Evolutionary conservation across 2,797 vertebrate species (phyloP), one percentile per base, ranked within the genome.

Genomic region (Aphelocoma californica): DNA sequence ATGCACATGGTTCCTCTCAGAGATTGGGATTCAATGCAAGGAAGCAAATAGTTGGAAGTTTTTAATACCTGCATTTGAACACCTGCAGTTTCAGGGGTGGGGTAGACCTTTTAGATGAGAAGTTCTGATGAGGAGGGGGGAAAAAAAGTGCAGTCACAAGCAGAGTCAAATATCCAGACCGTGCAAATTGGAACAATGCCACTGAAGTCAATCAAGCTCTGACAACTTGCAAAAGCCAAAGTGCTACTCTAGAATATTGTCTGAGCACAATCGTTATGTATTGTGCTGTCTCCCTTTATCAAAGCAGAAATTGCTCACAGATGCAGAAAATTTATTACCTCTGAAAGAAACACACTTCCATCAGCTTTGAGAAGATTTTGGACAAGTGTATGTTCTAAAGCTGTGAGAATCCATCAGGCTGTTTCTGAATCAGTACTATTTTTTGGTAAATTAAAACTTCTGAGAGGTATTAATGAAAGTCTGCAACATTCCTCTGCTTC

Each of bases 181-280:
- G 25, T 18, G 44, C 18, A 89, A 83, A 87, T 44, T 86, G 81
- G 65, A 91, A 72, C n/a, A 75, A 53, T 24, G 42, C 29, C 5
- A 1, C 32, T 57, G 24, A 71, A 86, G 79, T 86, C 92, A 96
- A 18, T 90, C 70, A 83, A 78, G 34, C 36, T 84, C 66, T 86
- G 89, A 90, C 89, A 89, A 62, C 24, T 62, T 62, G 36, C 36
- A 91, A 92, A 92, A 86, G 48, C 40, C 64, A 90, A 89, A 73
- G 12, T 83, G 58, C 31, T 70, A 40, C 58, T 95, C 80, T 51
- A 84, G 66, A 96, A 89, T 47, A 64, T 48, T 94, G 62, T 90
- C 85, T 67, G 51, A 90, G 71, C 36, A 83, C 44, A 72, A 74
- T 69, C 3, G 2, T 70, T 92, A 45, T 25, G 13, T 69, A 57